A percentile compares a stretch with the other conserved stretches of the same genome.
Evolutionary conservation across 2,888 invertebrate species (phyloP).

Genomic region (Orchesella flavescens): DNA sequence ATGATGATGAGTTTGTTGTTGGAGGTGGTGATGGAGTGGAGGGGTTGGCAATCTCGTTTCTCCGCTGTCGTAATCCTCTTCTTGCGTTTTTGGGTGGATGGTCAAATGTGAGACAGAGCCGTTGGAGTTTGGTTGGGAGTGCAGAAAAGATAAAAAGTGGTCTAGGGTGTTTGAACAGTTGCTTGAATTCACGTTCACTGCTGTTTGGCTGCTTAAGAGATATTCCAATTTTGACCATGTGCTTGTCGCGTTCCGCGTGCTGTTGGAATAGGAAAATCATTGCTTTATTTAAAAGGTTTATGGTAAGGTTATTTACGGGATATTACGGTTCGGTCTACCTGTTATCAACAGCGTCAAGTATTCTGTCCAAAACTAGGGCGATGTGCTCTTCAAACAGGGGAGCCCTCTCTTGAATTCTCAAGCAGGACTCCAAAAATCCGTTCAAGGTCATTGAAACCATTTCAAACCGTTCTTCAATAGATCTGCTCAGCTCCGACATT

Average conservation of each 20-base stretch:
- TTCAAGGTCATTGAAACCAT: conserved; percentile 77
- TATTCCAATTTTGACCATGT: too few relatives aligned
- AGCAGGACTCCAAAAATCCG: conserved; percentile 81
- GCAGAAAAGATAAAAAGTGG: too few relatives aligned
- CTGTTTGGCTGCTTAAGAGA: too few relatives aligned
- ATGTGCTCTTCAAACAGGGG: conserved; percentile 79
- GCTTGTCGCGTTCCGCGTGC: not conserved
- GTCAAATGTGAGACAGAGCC: too few relatives aligned
- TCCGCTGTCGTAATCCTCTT: not conserved
- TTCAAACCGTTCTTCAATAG: conserved; percentile 70
- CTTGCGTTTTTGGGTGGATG: too few relatives aligned
- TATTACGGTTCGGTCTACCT: conserved; percentile 75
- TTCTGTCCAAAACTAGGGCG: conserved; percentile 79
- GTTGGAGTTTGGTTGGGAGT: too few relatives aligned
- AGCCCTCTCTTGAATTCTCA: conserved; percentile 80
- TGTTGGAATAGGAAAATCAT: not conserved
- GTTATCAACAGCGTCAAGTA: conserved; percentile 79
- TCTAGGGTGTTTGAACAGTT: too few relatives aligned
- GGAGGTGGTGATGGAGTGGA: not conserved
- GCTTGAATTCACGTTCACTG: too few relatives aligned
- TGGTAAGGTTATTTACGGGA: not conserved
- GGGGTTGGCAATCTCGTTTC: not conserved
- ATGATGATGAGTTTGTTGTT: too few relatives aligned
- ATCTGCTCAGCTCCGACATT: conserved; percentile 65
- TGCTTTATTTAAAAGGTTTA: not conserved